Conservation (phyloP, 2,113 vertebrate genomes). For the Hylia prasina region DNA sequence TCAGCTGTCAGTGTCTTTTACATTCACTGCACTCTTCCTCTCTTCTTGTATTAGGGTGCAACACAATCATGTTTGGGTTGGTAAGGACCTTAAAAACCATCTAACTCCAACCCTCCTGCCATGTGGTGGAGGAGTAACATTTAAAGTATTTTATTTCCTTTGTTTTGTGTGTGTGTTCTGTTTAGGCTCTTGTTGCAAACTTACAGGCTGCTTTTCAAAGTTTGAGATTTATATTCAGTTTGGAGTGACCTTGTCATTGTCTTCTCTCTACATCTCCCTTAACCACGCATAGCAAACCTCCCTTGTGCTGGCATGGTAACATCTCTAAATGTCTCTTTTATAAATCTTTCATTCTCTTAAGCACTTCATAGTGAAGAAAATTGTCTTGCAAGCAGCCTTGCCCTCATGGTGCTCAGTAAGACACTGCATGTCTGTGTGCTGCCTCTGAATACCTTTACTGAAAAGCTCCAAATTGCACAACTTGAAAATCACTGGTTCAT, state of each 20-base stretch:
- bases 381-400: conserved; percentile 15
- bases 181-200: background rate
- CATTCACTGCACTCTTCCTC: background rate
- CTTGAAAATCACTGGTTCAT: background rate
- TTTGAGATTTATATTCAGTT: background rate
- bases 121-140: background rate
- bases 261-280: background rate
- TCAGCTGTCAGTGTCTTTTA: background rate
- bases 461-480: background rate
- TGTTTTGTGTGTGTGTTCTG: background rate
- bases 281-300: background rate
- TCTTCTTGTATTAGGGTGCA: background rate
- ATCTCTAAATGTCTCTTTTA: conserved; percentile 19
- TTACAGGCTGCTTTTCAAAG: background rate
- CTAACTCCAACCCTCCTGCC: background rate
- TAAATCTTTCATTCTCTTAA: conserved; percentile 19
- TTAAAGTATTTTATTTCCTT: background rate
- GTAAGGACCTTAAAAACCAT: background rate
- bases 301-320: background rate
- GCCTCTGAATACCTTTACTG: background rate
- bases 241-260: background rate
- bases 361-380: background rate
- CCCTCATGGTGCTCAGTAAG: background rate
- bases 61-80: background rate
- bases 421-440: no score